Evolutionary conservation across 2,797 vertebrate genomes (phyloP).

Genomic region (Catamblyrhynchus diadema): DNA sequence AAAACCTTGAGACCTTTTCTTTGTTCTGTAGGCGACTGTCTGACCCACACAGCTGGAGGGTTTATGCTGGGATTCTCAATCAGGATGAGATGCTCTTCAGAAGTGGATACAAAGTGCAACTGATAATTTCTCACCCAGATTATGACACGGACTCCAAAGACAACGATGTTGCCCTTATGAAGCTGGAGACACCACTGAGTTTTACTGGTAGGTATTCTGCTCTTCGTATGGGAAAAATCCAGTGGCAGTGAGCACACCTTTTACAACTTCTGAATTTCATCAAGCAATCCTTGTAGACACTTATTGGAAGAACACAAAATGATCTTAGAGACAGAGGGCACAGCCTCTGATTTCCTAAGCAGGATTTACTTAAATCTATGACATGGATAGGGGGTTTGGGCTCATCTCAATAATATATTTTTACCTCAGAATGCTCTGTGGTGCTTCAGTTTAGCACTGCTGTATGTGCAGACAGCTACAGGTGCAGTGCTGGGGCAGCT

Average conservation of each 20-base stretch:
- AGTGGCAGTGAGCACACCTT: not conserved
- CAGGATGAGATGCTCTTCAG: constrained; percentile 61
- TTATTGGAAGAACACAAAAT: not conserved
- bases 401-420: not conserved
- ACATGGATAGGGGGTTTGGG: not conserved
- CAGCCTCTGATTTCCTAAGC: not conserved
- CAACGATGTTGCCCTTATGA: constrained; percentile 86
- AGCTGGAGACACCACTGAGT: constrained; percentile 71
- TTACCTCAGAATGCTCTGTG: not conserved
- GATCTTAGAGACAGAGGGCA: not conserved
- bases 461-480: not conserved
- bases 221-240: not conserved
- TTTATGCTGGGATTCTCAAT: constrained; percentile 73
- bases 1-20: not conserved
- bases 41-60: constrained; percentile 70
- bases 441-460: not conserved
- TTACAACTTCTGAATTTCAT: not conserved
- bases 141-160: constrained; percentile 75
- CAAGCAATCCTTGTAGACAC: not conserved
- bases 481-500: not conserved
- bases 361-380: not conserved
- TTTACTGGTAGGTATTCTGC: constrained; percentile 70
- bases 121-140: constrained; percentile 74
- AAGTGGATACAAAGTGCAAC: constrained; percentile 58
- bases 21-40: constrained; percentile 41